Evolutionary conservation across 2,797 vertebrate genomes (phyloP).

Genomic region (Cichlasoma orientale): DNA sequence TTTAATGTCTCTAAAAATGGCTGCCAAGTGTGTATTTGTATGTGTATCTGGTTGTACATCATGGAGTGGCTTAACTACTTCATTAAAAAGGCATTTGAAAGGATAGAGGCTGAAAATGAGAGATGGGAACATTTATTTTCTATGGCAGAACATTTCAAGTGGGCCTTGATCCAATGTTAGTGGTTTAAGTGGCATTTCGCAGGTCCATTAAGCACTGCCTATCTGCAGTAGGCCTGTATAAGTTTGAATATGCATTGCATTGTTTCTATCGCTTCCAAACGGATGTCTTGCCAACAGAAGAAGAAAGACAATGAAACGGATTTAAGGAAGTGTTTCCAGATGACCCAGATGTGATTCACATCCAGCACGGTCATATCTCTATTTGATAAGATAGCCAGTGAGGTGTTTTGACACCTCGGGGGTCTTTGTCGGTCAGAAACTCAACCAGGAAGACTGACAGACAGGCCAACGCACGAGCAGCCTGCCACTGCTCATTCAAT

Average conservation of each 20-base stretch:
- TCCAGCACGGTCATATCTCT: constrained; percentile 28
- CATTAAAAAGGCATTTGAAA: constrained; percentile 80
- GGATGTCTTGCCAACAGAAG: constrained; percentile 6
- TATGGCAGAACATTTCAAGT: constrained; percentile 46
- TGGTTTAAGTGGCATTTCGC: constrained; percentile 23
- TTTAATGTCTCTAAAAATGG: constrained; percentile 11
- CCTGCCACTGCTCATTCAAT: constrained; percentile 71
- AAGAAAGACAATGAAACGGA: constrained; percentile 27
- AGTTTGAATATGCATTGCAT: constrained; percentile 1
- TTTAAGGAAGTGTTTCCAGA: constrained; percentile 16
- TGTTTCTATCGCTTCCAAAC: constrained; percentile 3
- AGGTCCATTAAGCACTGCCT: constrained; percentile 30
- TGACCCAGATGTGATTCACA: constrained; percentile 32
- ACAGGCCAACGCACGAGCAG: constrained; percentile 57
- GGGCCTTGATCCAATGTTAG: constrained; percentile 48
- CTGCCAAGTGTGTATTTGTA: constrained; percentile 70
- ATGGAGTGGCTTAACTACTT: constrained; percentile 70
- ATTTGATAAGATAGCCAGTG: constrained; percentile 59
- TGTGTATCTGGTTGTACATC: constrained; percentile 59
- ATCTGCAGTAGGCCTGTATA: constrained; percentile 8
- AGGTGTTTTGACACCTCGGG: constrained; percentile 61
- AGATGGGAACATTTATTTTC: constrained; percentile 59
- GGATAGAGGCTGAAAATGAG: constrained; percentile 64
- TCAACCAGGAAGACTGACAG: constrained; percentile 62
- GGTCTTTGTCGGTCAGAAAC: constrained; percentile 68